phyloP scores from a whole-genome alignment of 2,888 invertebrate species.

The Syritta pipiens region DNA sequence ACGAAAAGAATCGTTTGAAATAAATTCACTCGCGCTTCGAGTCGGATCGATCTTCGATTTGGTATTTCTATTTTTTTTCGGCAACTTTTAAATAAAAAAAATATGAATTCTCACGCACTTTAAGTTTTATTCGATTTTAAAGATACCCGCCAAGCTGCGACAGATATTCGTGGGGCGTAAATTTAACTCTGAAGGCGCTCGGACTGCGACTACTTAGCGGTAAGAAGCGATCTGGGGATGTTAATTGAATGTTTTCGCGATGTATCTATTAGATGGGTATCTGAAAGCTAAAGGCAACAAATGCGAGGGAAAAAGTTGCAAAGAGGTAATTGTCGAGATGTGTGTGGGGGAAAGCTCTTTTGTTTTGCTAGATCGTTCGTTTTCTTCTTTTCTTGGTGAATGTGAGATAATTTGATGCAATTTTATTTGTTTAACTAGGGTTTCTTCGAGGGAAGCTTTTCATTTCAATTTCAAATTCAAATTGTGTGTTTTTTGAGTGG shows the following conservation, averaged over 20 bases:
- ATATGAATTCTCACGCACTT: too few relatives aligned
- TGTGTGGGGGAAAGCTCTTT: conserved; percentile 47
- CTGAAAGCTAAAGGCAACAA: conserved; percentile 41
- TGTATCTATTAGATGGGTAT: conserved; percentile 33
- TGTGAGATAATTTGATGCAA: conserved; percentile 19
- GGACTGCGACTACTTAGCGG: conserved; percentile 38
- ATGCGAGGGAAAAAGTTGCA: conserved; percentile 43
- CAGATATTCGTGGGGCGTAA: conserved; percentile 13
- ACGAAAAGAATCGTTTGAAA: background rate
- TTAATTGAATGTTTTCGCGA: conserved; percentile 45
- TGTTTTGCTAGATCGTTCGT: conserved; percentile 19
- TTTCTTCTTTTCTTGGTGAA: background rate
- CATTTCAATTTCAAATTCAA: conserved; percentile 14
- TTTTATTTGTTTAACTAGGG: conserved; percentile 7
- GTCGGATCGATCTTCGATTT: background rate
- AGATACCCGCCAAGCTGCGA: background rate
- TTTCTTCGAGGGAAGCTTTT: conserved; percentile 22
- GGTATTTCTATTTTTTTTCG: too few relatives aligned
- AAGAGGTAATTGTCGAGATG: conserved; percentile 16
- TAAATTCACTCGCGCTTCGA: background rate
- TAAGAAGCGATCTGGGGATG: conserved; percentile 53
- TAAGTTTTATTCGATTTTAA: too few relatives aligned
- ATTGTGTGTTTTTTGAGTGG: too few relatives aligned
- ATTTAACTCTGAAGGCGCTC: conserved; percentile 48
- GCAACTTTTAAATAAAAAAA: too few relatives aligned